These are phyloP conservation scores for Crocallis elinguaria DNA, from an alignment of 2,888 invertebrate species.

Conservation along the genomic window DNA sequence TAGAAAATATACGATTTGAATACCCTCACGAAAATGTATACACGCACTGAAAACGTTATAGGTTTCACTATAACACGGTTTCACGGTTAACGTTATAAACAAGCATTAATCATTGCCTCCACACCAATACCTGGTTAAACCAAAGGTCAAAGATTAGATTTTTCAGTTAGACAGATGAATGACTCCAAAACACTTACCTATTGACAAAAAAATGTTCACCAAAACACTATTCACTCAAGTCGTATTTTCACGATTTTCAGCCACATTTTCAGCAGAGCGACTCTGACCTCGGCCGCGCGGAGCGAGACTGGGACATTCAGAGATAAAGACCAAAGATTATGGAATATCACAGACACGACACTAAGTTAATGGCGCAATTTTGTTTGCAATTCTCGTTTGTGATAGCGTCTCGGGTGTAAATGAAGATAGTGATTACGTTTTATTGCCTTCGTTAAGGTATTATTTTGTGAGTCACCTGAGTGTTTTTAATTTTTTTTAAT, in stretches of 20 bases:
- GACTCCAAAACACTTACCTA: constrained; percentile 19
- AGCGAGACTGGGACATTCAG: constrained; percentile 52
- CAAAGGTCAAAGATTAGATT: constrained; percentile 10
- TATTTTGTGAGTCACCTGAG: neutral
- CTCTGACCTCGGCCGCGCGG: constrained; percentile 48
- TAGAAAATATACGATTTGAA: no score
- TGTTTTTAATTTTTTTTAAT: no score
- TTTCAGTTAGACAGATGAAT: neutral
- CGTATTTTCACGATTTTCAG: constrained; percentile 40
- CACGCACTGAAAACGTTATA: no score
- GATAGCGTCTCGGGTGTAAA: neutral
- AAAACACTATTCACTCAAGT: constrained; percentile 39
- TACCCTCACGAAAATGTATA: no score
- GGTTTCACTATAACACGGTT: no score
- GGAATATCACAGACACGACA: constrained; percentile 39
- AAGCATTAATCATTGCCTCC: no score
- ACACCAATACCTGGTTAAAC: neutral
- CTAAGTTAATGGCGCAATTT: constrained; percentile 18
- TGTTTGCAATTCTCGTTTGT: neutral
- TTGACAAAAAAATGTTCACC: constrained; percentile 10
- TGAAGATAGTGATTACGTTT: constrained; percentile 2
- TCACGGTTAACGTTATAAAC: no score
- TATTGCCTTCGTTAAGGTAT: constrained; percentile 6
- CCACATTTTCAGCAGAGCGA: constrained; percentile 35
- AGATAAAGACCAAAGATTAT: constrained; percentile 52